Evolutionary conservation across 2,888 invertebrate genomes (phyloP).

Genomic region (Aproaerema taeniolella): DNA sequence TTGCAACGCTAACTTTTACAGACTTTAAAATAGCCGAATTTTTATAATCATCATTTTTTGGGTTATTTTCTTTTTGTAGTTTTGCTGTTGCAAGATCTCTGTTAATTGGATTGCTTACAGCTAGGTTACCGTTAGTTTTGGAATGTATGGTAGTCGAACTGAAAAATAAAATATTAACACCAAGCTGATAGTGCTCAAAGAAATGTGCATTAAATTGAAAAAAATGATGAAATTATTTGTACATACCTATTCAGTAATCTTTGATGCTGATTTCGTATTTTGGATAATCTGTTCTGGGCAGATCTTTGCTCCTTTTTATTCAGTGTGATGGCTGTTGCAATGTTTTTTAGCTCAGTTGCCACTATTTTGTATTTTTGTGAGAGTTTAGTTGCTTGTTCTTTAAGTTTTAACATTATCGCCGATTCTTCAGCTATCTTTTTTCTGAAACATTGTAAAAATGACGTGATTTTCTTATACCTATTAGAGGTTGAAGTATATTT

Average conservation of each 20-base stretch:
- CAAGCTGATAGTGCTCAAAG: slow-evolving; percentile 11
- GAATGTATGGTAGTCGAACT: slow-evolving; percentile 55
- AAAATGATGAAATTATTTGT: slow-evolving; percentile 8
- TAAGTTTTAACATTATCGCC: slow-evolving; percentile 57
- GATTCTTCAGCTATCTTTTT: slow-evolving; percentile 68
- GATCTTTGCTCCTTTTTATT: slow-evolving; percentile 61
- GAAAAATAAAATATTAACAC: slow-evolving; percentile 31
- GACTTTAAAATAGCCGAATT: slow-evolving; percentile 32
- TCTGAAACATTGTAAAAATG: slow-evolving; percentile 30
- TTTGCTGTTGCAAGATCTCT: slow-evolving; percentile 31
- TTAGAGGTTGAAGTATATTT: neutral
- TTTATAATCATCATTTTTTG: slow-evolving; percentile 41
- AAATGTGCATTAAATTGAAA: slow-evolving; percentile 9
- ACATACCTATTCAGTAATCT: slow-evolving; percentile 60
- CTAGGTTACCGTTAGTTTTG: slow-evolving; percentile 34
- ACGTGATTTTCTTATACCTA: slow-evolving; percentile 1
- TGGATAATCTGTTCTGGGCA: slow-evolving; percentile 50
- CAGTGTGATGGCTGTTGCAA: slow-evolving; percentile 57
- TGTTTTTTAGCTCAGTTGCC: slow-evolving; percentile 56
- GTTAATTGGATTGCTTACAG: slow-evolving; percentile 27
- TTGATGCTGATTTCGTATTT: slow-evolving; percentile 62
- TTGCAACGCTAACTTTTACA: neutral
- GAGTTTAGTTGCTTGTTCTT: slow-evolving; percentile 57
- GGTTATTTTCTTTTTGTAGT: slow-evolving; percentile 63
- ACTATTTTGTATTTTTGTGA: slow-evolving; percentile 64